Conservation (phyloP, 1,140 invertebrate genomes). For the Lethrus apterus region DNA sequence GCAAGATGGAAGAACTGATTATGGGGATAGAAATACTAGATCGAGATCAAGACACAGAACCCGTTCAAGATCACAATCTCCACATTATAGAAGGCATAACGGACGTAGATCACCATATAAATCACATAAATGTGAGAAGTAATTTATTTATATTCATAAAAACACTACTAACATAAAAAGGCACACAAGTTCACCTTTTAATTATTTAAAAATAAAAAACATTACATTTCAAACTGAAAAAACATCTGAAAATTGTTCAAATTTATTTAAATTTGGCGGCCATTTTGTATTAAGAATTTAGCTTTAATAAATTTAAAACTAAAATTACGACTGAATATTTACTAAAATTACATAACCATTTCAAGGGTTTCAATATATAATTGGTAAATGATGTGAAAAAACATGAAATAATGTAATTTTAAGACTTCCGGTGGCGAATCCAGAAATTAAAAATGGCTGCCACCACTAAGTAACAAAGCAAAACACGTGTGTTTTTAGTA, state of each 20-base stretch:
- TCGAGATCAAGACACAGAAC: constrained; percentile 20
- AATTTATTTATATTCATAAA: not conserved
- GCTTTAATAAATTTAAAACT: constrained; percentile 1
- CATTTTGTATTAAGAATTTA: not conserved
- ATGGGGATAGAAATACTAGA: constrained; percentile 5
- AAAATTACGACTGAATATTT: not conserved
- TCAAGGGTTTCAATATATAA: not conserved
- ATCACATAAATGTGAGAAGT: constrained; percentile 13
- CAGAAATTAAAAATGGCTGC: not conserved
- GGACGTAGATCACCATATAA: constrained; percentile 27
- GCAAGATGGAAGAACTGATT: not conserved
- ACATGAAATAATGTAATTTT: not conserved
- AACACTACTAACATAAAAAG: not conserved
- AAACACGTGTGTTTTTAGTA: no score
- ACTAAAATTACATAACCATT: not conserved
- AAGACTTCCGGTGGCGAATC: not conserved
- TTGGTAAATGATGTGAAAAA: not conserved
- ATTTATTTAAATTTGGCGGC: constrained; percentile 7
- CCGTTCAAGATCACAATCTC: constrained; percentile 31
- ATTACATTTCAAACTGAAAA: not conserved
- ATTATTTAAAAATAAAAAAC: no score
- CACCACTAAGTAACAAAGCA: no score
- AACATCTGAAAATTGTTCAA: not conserved
- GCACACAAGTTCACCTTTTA: no score
- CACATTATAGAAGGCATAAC: constrained; percentile 33